Evolutionary conservation across 2,797 vertebrate species (phyloP).

Genomic region (Cichlasoma orientale): DNA sequence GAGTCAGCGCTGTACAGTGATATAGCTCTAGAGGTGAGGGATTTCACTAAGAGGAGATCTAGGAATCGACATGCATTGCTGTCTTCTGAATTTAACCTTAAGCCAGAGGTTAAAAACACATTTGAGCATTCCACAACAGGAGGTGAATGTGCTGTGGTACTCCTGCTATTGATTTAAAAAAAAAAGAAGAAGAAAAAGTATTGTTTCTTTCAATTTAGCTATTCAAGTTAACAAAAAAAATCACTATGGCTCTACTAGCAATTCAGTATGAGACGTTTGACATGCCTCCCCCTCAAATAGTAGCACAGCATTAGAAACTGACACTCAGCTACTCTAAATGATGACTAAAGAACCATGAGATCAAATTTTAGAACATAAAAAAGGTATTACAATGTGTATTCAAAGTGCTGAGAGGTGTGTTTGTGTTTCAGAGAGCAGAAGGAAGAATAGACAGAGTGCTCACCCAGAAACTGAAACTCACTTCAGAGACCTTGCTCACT

Average conservation of each 20-base stretch:
- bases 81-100: slow-evolving; percentile 70
- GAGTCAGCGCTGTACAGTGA: slow-evolving; percentile 68
- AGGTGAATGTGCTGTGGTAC: slow-evolving; percentile 40
- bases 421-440: slow-evolving; percentile 75
- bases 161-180: slow-evolving; percentile 41
- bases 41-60: slow-evolving; percentile 74
- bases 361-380: slow-evolving; percentile 55
- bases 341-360: slow-evolving; percentile 59
- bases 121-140: slow-evolving; percentile 55
- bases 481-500: slow-evolving; percentile 84
- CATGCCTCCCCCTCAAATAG: slow-evolving; percentile 12
- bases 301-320: background rate
- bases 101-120: slow-evolving; percentile 74
- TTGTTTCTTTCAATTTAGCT: slow-evolving; percentile 26
- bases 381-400: slow-evolving; percentile 5
- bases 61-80: slow-evolving; percentile 69
- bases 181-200: background rate
- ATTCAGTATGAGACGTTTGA: slow-evolving; percentile 5
- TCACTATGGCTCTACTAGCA: slow-evolving; percentile 4
- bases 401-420: slow-evolving; percentile 46
- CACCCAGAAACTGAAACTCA: slow-evolving; percentile 84
- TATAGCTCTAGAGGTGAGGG: slow-evolving; percentile 74
- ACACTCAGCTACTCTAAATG: background rate
- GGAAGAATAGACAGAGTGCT: slow-evolving; percentile 83
- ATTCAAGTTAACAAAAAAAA: slow-evolving; percentile 30